Evolutionary conservation across 2,888 invertebrate genomes (phyloP).

Genomic region (Philopedon plagiatum): DNA sequence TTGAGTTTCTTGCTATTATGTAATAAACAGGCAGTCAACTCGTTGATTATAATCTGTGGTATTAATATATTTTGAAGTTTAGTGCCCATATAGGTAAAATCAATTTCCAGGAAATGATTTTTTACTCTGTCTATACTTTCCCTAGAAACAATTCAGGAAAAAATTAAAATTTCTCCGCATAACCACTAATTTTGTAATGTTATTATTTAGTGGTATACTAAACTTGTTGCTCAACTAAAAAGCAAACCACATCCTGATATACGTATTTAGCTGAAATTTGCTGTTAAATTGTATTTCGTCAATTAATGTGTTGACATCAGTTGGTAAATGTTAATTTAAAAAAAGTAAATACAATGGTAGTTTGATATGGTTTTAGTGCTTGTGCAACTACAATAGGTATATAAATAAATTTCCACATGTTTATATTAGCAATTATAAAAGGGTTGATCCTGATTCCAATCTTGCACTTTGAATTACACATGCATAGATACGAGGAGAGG

Average conservation of each 20-base stretch:
- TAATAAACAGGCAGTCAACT: too few relatives aligned
- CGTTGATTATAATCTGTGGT: too few relatives aligned
- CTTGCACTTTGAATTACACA: too few relatives aligned
- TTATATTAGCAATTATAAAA: too few relatives aligned
- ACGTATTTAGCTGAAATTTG: neutral
- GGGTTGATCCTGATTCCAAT: too few relatives aligned
- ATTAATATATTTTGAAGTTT: too few relatives aligned
- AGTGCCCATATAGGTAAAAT: too few relatives aligned
- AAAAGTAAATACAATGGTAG: neutral
- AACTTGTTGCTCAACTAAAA: neutral
- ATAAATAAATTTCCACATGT: too few relatives aligned
- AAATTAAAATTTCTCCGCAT: neutral
- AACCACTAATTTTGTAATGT: neutral
- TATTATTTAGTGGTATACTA: neutral
- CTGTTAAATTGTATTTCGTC: neutral
- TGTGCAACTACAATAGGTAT: neutral
- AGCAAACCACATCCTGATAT: neutral
- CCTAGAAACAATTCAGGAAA: neutral
- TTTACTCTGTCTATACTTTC: neutral
- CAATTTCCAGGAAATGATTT: neutral
- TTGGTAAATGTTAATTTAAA: neutral
- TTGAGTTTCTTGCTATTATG: too few relatives aligned
- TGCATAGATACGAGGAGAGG: too few relatives aligned
- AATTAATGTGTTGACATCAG: neutral
- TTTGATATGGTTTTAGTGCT: neutral